Base-by-base conservation (phyloP, 2,888 invertebrate genomes). In the Pseudanteris insignis region DNA sequence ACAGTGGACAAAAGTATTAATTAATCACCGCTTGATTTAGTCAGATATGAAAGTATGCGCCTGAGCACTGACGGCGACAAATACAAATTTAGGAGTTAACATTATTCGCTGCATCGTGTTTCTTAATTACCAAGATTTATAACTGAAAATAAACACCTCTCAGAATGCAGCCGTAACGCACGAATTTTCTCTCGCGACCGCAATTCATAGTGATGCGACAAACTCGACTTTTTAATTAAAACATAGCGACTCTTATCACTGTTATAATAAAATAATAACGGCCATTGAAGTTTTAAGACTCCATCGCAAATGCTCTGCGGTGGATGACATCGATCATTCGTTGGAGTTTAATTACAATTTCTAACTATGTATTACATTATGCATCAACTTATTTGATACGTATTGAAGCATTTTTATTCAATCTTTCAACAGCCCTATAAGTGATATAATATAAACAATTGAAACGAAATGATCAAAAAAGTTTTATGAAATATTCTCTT, bases 121-220 rank as follows among this genome's bases (percentile, higher is more conserved):
- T 58, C 57, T 48, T 58, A 58, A 58, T 58, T 58, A 58, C 50
- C 57, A 58, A 58, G 57, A 58, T 58, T 58, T 48, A 58, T 50
- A 58, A 50, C 57, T 43, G 38, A 50, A 50, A 58, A 50, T 58
- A 58, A 58, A 58, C 57, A 48, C 57, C 57, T 50, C 44, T 37
- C 50, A 50, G 57, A 57, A 48, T 43, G 48, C 37, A 43, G 48
- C 38, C 29, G 25, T 34, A 47, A 37, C 21, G 48, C 30, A 47
- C 48, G 32, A 41, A 55, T 47, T 57, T 48, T 32, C 48, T 43
- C 48, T 41, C 36, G 30, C 32, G 6, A 33, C 32, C 26, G 43
- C 34, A 57, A 48, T 57, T 48, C 26, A 32, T 21, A 28, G 24
- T 41, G 57, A 57, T 43, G 43, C 43, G 32, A 10, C 21, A 13